Evolutionary conservation across 2,113 vertebrate genomes (phyloP).

Genomic region (Crocuta crocuta): DNA sequence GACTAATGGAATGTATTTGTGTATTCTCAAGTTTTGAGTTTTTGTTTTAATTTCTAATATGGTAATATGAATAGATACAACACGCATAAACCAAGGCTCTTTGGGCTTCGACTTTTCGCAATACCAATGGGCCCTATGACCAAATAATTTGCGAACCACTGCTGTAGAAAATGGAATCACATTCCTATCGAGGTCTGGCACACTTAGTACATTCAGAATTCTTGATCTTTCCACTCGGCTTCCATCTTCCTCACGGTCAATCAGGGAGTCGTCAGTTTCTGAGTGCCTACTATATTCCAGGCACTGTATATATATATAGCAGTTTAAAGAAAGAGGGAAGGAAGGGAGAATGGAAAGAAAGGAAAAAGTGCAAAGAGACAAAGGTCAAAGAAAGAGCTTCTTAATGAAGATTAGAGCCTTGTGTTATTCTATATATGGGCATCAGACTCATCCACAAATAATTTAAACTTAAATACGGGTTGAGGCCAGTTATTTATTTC

Average conservation of each 20-base stretch:
- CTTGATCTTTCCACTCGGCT: background rate
- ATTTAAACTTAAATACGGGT: background rate
- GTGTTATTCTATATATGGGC: background rate
- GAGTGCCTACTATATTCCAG: background rate
- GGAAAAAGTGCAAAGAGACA: background rate
- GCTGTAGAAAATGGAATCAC: background rate
- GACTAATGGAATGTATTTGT: background rate
- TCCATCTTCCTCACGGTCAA: background rate
- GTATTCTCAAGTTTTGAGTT: background rate
- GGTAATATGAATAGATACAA: background rate
- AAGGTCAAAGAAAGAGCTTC: background rate
- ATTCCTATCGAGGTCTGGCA: background rate
- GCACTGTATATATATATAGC: background rate
- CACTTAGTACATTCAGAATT: background rate
- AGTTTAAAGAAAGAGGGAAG: background rate
- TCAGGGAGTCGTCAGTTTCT: background rate
- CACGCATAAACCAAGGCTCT: background rate
- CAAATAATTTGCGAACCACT: slow-evolving; percentile 35
- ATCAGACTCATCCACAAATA: background rate
- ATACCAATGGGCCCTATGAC: background rate
- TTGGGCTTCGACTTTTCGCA: background rate
- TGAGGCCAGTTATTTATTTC: background rate
- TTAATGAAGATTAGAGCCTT: background rate
- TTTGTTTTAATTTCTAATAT: slow-evolving; percentile 45
- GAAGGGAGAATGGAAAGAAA: background rate